Conservation (phyloP, 2,888 invertebrate genomes). For the Orthosia gracilis region DNA sequence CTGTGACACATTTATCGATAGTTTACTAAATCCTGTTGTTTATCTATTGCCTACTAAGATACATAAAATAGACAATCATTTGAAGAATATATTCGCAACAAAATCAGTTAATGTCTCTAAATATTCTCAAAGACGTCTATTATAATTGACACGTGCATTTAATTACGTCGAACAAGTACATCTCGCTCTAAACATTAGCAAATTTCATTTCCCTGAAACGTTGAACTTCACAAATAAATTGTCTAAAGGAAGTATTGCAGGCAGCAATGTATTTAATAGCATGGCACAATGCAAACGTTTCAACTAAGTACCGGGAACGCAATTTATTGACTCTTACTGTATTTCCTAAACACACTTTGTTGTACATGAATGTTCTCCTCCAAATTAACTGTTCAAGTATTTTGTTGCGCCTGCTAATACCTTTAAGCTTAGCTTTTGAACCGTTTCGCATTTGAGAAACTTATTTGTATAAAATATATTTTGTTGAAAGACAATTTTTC, state of each 20-base stretch:
- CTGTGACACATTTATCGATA: constrained; percentile 67
- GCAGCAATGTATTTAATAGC: constrained; percentile 80
- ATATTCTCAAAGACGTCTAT: constrained; percentile 19
- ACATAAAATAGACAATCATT: neutral
- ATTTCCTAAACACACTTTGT: constrained; percentile 71
- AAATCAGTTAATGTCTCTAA: neutral
- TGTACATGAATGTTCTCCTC: constrained; percentile 63
- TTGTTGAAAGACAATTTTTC: neutral
- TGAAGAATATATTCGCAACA: neutral
- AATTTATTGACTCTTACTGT: constrained; percentile 78
- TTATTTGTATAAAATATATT: neutral
- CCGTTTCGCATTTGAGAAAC: neutral
- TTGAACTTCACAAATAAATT: constrained; percentile 67
- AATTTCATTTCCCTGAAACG: constrained; percentile 53
- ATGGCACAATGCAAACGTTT: constrained; percentile 75
- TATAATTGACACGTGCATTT: constrained; percentile 38
- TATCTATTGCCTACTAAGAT: neutral
- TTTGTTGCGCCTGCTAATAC: constrained; percentile 30
- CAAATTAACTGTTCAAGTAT: constrained; percentile 54
- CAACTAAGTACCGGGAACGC: constrained; percentile 74
- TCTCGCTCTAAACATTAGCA: constrained; percentile 47
- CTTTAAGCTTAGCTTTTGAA: constrained; percentile 25
- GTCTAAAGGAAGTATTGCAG: constrained; percentile 77
- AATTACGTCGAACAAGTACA: constrained; percentile 29
- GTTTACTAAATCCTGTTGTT: constrained; percentile 13